phyloP scores from a whole-genome alignment of 2,797 vertebrate genomes.

The Fratercula arctica region DNA sequence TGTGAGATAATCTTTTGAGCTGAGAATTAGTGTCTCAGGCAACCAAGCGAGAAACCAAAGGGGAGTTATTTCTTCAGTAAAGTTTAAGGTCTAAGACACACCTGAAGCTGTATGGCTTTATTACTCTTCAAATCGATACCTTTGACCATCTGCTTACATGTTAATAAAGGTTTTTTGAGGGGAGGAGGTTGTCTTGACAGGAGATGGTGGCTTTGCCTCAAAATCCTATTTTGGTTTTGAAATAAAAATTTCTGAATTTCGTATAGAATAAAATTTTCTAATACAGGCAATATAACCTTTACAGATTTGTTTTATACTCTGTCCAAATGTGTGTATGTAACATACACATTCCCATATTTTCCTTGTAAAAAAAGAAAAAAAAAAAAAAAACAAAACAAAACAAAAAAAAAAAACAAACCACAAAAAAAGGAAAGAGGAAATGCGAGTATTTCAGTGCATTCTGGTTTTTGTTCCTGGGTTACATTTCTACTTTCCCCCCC shows the following conservation, averaged over 20 bases:
- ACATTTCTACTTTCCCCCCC: not conserved
- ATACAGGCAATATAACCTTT: not conserved
- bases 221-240: not conserved
- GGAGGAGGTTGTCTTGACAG: not conserved
- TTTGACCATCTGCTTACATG: slow-evolving; percentile 47
- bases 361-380: not conserved
- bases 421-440: not conserved
- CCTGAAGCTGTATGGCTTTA: slow-evolving; percentile 52
- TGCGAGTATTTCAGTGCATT: not conserved
- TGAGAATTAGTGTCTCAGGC: slow-evolving; percentile 73
- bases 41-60: slow-evolving; percentile 68
- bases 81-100: slow-evolving; percentile 62
- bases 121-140: slow-evolving; percentile 40
- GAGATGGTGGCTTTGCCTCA: not conserved
- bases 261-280: not conserved
- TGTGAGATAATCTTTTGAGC: slow-evolving; percentile 75
- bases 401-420: too few relatives aligned
- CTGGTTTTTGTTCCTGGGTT: not conserved
- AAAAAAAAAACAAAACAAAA: too few relatives aligned
- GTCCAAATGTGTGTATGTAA: not conserved
- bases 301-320: not conserved
- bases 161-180: not conserved
- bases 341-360: not conserved
- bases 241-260: not conserved
- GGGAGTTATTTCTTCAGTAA: slow-evolving; percentile 64